Conservation (phyloP, 2,888 invertebrate species). For the Archips xylosteana region DNA sequence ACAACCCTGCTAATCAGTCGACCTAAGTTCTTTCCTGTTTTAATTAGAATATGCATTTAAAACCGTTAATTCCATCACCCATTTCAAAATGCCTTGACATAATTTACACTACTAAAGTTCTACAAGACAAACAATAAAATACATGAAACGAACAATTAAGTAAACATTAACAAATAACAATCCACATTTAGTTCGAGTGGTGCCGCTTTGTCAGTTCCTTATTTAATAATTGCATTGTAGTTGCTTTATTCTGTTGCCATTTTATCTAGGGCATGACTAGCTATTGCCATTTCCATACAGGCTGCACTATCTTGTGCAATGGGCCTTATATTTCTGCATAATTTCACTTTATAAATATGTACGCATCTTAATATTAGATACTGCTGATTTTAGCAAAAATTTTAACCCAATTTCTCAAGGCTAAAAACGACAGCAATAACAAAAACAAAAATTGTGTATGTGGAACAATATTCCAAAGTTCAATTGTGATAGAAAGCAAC, state of each 20-base stretch:
- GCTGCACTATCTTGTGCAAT: conserved; percentile 33
- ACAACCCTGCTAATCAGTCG: too few species aligned
- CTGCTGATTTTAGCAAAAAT: background rate
- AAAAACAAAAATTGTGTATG: background rate
- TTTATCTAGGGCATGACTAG: conserved; percentile 36
- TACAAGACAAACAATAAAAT: conserved; percentile 19
- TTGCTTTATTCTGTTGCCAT: conserved; percentile 12
- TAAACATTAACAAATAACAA: conserved; percentile 27
- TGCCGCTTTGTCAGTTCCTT: conserved; percentile 33
- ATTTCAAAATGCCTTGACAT: conserved; percentile 23
- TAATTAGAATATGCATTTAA: background rate
- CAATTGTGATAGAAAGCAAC: too few species aligned
- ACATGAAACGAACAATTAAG: conserved; percentile 23
- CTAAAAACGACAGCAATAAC: background rate
- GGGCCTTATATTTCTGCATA: conserved; percentile 34
- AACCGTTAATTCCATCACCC: background rate
- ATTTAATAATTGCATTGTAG: conserved; percentile 33
- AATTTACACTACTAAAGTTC: conserved; percentile 3
- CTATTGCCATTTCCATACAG: conserved; percentile 39
- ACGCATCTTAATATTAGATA: background rate
- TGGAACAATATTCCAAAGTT: background rate
- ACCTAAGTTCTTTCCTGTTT: background rate
- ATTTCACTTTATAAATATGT: conserved; percentile 8
- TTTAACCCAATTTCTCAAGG: background rate
- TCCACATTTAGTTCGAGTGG: conserved; percentile 21